Evolutionary conservation across 2,888 invertebrate species (phyloP), one percentile per base, ranked within the genome.

Genomic region (Cephalotes varians): DNA sequence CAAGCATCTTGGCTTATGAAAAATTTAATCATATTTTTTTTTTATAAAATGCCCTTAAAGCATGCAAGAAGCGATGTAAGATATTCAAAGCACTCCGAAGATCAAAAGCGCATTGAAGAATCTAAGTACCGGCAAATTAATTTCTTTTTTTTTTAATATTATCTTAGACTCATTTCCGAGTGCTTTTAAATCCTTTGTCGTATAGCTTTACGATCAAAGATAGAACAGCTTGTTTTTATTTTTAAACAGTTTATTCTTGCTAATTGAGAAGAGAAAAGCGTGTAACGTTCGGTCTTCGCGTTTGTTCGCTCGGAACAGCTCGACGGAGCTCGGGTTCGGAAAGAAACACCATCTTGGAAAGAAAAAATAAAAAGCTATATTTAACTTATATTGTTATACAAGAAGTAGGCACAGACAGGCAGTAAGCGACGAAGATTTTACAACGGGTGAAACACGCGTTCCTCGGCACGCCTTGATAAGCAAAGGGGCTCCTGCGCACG

Each of bases 21-120:
- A 76, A 76, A 64, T 25, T 28, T 64, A n/a, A 58, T 74, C 44
- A 47, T 60, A 10, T 28, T n/a, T 25, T 9, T 40, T 51, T 64
- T 25, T 76, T 51, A 37, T 64, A 49, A n/a, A n/a, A 40, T 15
- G 10, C 1, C 15, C 51, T 31, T 49, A 49, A 54, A 44, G n/a
- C 12, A 31, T 10, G 12, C 28, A 31, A 58, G 58, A 44, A 72
- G 9, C 5, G n/a, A 15, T 34, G 1, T 15, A 12, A n/a, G 1
- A 5, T 34, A 56, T n/a, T 15, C 12, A 37, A 62, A 74, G 37
- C 49, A 10, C 60, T 31, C 21, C 15, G 25, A 51, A 44, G 12
- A 60, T 73, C 44, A 40, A 71, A 56, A 56, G 56, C 40, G 18
- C 25, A 25, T 47, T 49, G 25, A 62, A 25, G 18, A 9, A 31